Percentiles rank a stretch among this genome's conserved stretches.
Conservation (phyloP, 2,113 vertebrate genomes). For the Polyodon spathula region DNA sequence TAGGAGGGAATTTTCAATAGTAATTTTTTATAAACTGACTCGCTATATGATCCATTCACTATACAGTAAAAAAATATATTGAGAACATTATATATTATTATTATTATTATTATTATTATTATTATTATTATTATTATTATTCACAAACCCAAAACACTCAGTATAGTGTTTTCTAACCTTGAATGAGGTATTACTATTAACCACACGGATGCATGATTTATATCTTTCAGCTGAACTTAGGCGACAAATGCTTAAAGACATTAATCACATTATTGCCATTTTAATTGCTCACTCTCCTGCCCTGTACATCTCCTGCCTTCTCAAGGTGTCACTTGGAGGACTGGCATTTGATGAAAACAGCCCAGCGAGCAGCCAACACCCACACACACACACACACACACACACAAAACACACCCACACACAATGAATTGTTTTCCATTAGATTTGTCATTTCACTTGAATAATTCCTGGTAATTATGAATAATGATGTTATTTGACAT, state of each 20-base stretch:
- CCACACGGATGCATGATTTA: conserved; percentile 15
- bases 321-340: conserved; percentile 16
- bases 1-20: too few relatives aligned
- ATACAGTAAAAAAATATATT: neutral
- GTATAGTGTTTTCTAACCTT: conserved; percentile 15
- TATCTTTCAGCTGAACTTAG: conserved; percentile 21
- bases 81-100: conserved; percentile 10
- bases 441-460: conserved; percentile 63
- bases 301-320: conserved; percentile 17
- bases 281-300: conserved; percentile 5
- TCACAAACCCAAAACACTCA: conserved; percentile 22
- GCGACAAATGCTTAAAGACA: conserved; percentile 16
- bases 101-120: conserved; percentile 3
- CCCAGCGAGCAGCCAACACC: conserved; percentile 36
- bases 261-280: conserved; percentile 21
- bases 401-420: conserved; percentile 12
- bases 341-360: conserved; percentile 47
- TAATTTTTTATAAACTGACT: too few relatives aligned
- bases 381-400: conserved; percentile 2
- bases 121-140: conserved; percentile 30
- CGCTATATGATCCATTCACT: neutral
- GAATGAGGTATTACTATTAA: conserved; percentile 18
- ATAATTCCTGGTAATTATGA: conserved; percentile 75
- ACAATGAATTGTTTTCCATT: conserved; percentile 63
- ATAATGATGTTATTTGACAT: conserved; percentile 75